Conservation (phyloP, 1,140 invertebrate genomes). For the Heliconius eleuchia region DNA sequence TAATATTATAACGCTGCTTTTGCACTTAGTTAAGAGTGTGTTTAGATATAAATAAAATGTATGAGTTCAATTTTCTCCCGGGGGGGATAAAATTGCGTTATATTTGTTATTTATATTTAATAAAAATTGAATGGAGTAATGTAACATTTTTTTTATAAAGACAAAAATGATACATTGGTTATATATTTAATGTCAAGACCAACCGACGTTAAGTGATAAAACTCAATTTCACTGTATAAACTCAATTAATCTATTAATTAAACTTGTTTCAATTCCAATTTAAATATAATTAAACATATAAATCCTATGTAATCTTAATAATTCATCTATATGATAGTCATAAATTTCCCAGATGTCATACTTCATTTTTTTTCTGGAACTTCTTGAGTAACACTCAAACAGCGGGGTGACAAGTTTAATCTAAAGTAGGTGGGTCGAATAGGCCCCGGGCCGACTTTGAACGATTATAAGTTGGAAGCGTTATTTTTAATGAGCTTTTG, state of each 20-base stretch:
- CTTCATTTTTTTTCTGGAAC: slow-evolving; percentile 50
- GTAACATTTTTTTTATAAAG: no score
- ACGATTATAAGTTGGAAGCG: slow-evolving; percentile 67
- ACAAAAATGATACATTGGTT: no score
- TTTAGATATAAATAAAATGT: background rate
- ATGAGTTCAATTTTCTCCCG: no score
- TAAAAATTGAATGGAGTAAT: no score
- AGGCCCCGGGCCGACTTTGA: slow-evolving; percentile 53
- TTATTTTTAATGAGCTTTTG: slow-evolving; percentile 71
- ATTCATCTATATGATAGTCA: slow-evolving; percentile 10
- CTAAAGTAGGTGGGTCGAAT: slow-evolving; percentile 62
- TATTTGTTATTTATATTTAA: no score
- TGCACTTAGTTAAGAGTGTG: background rate
- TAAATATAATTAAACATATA: background rate
- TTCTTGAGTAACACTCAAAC: slow-evolving; percentile 51
- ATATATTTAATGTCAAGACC: no score
- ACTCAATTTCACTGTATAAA: no score
- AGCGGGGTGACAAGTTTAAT: slow-evolving; percentile 66
- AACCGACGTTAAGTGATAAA: no score
- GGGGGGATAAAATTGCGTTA: no score
- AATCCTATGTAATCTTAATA: background rate
- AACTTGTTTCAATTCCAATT: no score
- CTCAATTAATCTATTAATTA: no score
- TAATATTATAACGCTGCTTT: no score
- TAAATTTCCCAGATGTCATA: background rate